phyloP scores from a whole-genome alignment of 53 echinoderm and acorn worm genomes.

The Paracentrotus lividus region DNA sequence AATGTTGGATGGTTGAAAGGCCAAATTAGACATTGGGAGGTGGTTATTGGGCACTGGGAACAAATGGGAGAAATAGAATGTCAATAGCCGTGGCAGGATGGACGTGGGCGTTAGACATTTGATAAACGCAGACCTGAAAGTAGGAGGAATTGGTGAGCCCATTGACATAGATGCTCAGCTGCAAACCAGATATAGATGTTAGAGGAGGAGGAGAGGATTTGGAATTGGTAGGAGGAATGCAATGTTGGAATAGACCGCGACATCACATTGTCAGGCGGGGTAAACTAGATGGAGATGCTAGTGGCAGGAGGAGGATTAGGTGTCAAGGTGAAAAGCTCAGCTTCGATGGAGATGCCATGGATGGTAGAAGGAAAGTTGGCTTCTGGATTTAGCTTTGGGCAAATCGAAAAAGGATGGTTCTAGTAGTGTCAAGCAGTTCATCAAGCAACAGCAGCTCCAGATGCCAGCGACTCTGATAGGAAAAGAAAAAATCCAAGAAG shows the following conservation, averaged over 20 bases:
- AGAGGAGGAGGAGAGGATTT: constrained; percentile 56
- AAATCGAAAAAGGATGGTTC: constrained; percentile 50
- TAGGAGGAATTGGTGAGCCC: constrained; percentile 39
- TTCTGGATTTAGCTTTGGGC: constrained; percentile 76
- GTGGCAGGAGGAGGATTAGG: constrained; percentile 50
- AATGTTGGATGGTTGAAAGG: constrained; percentile 65
- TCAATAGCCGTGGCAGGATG: constrained; percentile 45
- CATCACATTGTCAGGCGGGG: constrained; percentile 53
- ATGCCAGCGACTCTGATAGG: constrained; percentile 56
- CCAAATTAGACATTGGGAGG: constrained; percentile 18
- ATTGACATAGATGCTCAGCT: background rate
- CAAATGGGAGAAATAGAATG: constrained; percentile 43
- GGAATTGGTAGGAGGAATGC: constrained; percentile 23
- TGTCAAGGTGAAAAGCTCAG: constrained; percentile 52
- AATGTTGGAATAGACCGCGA: constrained; percentile 54
- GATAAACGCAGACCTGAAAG: constrained; percentile 53
- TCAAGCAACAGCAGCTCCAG: constrained; percentile 61
- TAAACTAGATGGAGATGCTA: constrained; percentile 37
- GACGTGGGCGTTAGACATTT: constrained; percentile 51
- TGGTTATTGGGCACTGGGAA: constrained; percentile 19
- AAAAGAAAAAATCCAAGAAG: constrained; percentile 39
- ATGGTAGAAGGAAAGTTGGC: constrained; percentile 72
- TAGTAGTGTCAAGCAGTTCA: constrained; percentile 49
- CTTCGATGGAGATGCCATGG: constrained; percentile 36
- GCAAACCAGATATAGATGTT: constrained; percentile 64